Percentiles rank a stretch among this genome's conserved stretches.
Conservation (phyloP, 2,113 vertebrate genomes). For the Ciconia boyciana region DNA sequence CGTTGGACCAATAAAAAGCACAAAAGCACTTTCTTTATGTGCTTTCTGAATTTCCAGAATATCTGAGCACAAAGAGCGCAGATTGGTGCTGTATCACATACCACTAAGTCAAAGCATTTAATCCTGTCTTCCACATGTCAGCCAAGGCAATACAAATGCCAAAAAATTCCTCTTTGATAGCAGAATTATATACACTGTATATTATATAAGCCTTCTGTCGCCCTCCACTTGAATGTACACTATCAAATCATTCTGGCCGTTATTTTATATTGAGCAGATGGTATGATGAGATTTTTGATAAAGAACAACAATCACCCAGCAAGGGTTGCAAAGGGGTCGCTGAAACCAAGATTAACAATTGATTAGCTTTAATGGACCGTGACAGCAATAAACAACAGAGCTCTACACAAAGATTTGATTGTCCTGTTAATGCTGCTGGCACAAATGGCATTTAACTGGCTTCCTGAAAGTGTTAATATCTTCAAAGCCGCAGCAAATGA, state of each 20-base stretch:
- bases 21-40: background rate
- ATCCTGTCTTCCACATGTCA: background rate
- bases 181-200: background rate
- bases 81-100: background rate
- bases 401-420: conserved; percentile 68
- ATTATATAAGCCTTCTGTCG: background rate
- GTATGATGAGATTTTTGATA: conserved; percentile 69
- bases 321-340: conserved; percentile 71
- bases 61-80: background rate
- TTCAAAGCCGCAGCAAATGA: background rate
- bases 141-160: background rate
- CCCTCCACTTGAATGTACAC: background rate
- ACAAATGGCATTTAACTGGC: conserved; percentile 58
- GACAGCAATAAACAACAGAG: conserved; percentile 73
- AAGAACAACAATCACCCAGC: conserved; percentile 70
- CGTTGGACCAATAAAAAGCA: background rate
- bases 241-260: conserved; percentile 21
- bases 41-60: background rate
- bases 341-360: conserved; percentile 80
- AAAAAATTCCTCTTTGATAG: conserved; percentile 22
- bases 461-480: conserved; percentile 42
- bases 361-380: conserved; percentile 83
- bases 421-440: conserved; percentile 67
- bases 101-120: background rate
- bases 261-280: conserved; percentile 67